Conservation (phyloP, 2,113 vertebrate species). For the Menidia beryllina region DNA sequence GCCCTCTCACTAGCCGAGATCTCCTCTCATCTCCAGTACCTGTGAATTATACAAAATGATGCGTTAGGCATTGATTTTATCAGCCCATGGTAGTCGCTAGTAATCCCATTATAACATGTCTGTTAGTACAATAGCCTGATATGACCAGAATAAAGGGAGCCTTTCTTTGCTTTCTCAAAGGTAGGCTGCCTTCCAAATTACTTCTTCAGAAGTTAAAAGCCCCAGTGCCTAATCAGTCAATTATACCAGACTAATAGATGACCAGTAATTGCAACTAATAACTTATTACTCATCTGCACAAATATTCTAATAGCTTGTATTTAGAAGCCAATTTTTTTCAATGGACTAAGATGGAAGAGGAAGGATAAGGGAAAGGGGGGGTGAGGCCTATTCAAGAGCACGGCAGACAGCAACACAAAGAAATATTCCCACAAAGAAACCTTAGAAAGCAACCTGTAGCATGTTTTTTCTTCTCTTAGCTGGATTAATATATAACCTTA, state of each 20-base stretch:
- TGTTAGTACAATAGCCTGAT: slow-evolving; percentile 83
- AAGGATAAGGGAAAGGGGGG: slow-evolving; percentile 25
- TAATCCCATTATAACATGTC: slow-evolving; percentile 85
- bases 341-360: slow-evolving; percentile 72
- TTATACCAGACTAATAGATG: slow-evolving; percentile 86
- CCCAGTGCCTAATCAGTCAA: slow-evolving; percentile 82
- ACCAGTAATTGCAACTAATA: slow-evolving; percentile 90
- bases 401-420: slow-evolving; percentile 81
- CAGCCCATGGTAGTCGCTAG: slow-evolving; percentile 77
- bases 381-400: slow-evolving; percentile 79
- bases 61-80: slow-evolving; percentile 77
- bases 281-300: slow-evolving; percentile 87
- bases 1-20: slow-evolving; percentile 73
- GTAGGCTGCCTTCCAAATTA: slow-evolving; percentile 83
- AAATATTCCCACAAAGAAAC: slow-evolving; percentile 81
- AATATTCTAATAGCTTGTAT: slow-evolving; percentile 88
- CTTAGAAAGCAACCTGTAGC: slow-evolving; percentile 87
- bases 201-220: slow-evolving; percentile 87
- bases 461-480: slow-evolving; percentile 81
- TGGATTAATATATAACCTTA: slow-evolving; percentile 86
- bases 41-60: slow-evolving; percentile 81
- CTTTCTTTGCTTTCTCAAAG: slow-evolving; percentile 84
- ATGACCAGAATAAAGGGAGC: slow-evolving; percentile 79
- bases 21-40: slow-evolving; percentile 75
- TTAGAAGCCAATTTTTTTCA: slow-evolving; percentile 84